Evolutionary conservation across 2,888 invertebrate genomes (phyloP).

Genomic region (Podabrus alpinus): DNA sequence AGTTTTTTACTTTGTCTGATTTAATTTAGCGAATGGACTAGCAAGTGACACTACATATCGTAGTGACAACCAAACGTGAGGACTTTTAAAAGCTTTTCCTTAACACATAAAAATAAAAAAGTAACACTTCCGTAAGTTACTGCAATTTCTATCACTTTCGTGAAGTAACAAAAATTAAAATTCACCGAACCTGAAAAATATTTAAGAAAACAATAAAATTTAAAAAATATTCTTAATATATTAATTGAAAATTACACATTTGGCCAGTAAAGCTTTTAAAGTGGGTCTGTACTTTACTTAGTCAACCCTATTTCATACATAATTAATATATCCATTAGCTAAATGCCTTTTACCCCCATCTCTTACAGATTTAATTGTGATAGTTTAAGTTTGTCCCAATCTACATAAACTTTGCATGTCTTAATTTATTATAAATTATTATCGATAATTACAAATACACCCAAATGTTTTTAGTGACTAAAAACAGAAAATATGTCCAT

Average conservation of each 20-base stretch:
- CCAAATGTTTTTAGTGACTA: not conserved
- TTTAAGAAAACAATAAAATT: not conserved
- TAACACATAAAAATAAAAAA: not conserved
- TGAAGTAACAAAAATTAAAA: not conserved
- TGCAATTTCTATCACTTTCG: not conserved
- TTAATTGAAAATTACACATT: not conserved
- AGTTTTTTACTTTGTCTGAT: slow-evolving; percentile 49
- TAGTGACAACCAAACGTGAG: slow-evolving; percentile 45
- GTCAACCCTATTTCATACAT: slow-evolving; percentile 12
- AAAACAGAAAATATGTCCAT: not conserved
- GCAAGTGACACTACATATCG: slow-evolving; percentile 47
- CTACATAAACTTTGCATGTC: not conserved
- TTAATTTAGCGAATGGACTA: slow-evolving; percentile 53
- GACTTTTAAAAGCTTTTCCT: slow-evolving; percentile 48
- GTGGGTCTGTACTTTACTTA: slow-evolving; percentile 4
- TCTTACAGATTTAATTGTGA: slow-evolving; percentile 16
- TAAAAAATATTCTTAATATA: not conserved
- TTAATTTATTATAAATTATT: not conserved
- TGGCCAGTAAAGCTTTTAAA: slow-evolving; percentile 2
- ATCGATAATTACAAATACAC: not conserved
- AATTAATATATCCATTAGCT: slow-evolving; percentile 4
- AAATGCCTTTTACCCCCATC: slow-evolving; percentile 7
- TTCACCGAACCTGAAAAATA: not conserved
- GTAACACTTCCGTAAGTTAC: not conserved
- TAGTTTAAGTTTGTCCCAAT: not conserved